A percentile compares a stretch with the other conserved stretches of the same genome.
Evolutionary conservation across 2,113 vertebrate species (phyloP).

Genomic region (Chrysochloris asiatica): DNA sequence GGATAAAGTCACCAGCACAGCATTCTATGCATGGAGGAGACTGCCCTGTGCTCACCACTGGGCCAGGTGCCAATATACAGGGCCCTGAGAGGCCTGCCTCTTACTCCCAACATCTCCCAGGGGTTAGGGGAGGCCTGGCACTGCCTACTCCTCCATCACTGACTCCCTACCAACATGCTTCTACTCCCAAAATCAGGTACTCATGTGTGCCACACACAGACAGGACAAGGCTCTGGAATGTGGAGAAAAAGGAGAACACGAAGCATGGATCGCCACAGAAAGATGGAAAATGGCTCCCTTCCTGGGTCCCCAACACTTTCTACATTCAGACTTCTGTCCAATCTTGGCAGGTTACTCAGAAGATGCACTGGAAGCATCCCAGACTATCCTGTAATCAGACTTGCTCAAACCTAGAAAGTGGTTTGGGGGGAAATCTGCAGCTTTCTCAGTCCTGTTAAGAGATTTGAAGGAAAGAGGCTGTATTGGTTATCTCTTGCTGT

Average conservation of each 20-base stretch:
- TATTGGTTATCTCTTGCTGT: not conserved
- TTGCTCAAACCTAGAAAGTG: not conserved
- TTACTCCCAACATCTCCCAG: not conserved
- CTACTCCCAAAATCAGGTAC: not conserved
- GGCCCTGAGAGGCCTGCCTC: not conserved
- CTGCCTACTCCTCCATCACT: not conserved
- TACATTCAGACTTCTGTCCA: not conserved
- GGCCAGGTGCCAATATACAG: not conserved
- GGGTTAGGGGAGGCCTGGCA: rapidly evolving
- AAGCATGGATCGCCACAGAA: not conserved
- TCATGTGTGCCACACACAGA: not conserved
- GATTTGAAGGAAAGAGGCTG: not conserved
- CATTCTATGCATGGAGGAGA: not conserved
- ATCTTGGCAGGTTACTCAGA: not conserved
- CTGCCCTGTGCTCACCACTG: not conserved
- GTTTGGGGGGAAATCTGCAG: not conserved
- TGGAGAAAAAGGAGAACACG: not conserved
- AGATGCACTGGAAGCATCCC: not conserved
- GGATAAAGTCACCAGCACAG: not conserved
- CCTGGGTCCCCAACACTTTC: too few species aligned
- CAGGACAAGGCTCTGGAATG: not conserved
- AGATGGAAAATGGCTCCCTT: not conserved
- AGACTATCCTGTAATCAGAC: not conserved
- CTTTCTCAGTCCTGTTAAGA: not conserved
- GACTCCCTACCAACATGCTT: not conserved